These are phyloP conservation scores for Graptemys geographica DNA, from an alignment of 2,797 vertebrate genomes.

Conservation along the genomic window DNA sequence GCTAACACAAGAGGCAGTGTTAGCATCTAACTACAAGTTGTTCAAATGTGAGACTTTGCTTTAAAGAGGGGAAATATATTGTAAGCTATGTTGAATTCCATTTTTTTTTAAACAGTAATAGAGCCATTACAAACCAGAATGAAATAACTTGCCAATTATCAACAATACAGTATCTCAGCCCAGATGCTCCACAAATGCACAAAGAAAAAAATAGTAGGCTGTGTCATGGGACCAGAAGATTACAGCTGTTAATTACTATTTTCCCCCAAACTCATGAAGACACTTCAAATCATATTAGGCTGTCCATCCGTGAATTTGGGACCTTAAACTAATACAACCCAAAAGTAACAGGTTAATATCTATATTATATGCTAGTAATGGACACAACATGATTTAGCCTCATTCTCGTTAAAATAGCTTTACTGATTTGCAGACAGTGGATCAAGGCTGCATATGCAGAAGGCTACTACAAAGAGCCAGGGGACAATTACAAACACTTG, in stretches of 20 bases:
- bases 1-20: too few relatives aligned
- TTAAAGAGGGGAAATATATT: background rate
- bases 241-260: background rate
- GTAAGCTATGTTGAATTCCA: background rate
- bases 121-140: background rate
- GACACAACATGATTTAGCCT: background rate
- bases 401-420: background rate
- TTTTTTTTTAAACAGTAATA: background rate
- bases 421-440: background rate
- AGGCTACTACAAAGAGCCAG: background rate
- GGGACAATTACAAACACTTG: background rate
- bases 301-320: background rate
- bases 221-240: background rate
- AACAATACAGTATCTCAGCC: background rate
- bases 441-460: background rate
- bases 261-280: background rate
- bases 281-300: background rate
- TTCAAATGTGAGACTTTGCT: background rate
- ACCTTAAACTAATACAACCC: background rate
- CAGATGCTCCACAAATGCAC: background rate
- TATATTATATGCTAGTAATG: background rate
- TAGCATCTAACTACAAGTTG: background rate
- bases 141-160: background rate
- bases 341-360: background rate
- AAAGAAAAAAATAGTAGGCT: background rate